phyloP scores from a whole-genome alignment of 1,140 invertebrate species.

The Zaprionus inermis region DNA sequence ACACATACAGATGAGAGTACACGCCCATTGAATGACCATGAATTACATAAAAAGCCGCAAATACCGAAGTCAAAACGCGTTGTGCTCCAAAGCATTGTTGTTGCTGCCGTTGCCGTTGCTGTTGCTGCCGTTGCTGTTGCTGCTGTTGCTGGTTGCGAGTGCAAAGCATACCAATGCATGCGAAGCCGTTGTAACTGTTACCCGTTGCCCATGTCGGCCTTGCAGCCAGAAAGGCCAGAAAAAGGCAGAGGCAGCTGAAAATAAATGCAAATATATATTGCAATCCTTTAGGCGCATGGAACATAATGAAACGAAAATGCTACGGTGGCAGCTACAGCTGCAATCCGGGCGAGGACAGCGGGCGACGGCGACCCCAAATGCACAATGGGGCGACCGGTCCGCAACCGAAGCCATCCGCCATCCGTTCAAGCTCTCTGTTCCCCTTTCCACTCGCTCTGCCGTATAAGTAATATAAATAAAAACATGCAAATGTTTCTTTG shows the following conservation, averaged over 20 bases:
- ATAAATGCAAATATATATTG: constrained; percentile 77
- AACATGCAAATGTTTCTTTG: constrained; percentile 83
- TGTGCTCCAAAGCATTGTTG: constrained; percentile 58
- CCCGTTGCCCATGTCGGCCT: constrained; percentile 56
- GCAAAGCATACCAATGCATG: constrained; percentile 65
- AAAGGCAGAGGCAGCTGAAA: constrained; percentile 23
- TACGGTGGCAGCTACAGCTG: constrained; percentile 61
- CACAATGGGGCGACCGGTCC: constrained; percentile 44
- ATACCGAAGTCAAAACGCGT: constrained; percentile 82
- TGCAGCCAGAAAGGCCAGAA: constrained; percentile 29
- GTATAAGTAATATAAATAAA: constrained; percentile 79
- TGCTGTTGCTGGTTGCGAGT: constrained; percentile 27
- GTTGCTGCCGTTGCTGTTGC: constrained; percentile 10
- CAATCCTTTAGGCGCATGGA: constrained; percentile 79
- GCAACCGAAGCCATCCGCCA: constrained; percentile 52
- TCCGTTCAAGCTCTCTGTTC: neutral
- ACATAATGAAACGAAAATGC: constrained; percentile 82
- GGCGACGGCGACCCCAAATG: constrained; percentile 29
- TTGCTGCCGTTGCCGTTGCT: constrained; percentile 24
- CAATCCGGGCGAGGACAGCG: constrained; percentile 46
- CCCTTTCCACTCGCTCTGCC: neutral
- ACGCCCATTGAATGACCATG: constrained; percentile 69
- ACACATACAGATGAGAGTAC: constrained; percentile 9
- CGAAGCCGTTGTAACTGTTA: constrained; percentile 40
- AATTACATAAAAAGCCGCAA: constrained; percentile 83